Conservation (phyloP, 2,113 vertebrate genomes). For the Saccopteryx bilineata region DNA sequence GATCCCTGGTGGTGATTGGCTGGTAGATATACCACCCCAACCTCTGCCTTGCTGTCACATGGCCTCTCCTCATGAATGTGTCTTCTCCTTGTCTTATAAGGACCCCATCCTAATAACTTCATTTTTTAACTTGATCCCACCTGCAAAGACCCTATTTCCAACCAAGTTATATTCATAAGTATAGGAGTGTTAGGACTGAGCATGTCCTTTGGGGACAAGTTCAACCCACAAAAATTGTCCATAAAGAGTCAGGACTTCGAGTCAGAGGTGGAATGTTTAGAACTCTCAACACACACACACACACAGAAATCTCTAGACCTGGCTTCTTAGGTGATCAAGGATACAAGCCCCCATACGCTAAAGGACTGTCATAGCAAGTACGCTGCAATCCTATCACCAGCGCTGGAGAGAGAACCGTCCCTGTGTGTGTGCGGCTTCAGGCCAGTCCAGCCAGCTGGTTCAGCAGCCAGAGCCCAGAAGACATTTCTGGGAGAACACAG, state of each 20-base stretch:
- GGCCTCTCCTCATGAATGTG: neutral
- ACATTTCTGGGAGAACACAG: neutral
- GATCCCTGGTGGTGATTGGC: neutral
- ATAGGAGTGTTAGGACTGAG: neutral
- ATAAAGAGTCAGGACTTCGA: neutral
- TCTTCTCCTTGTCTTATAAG: neutral
- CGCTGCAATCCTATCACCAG: neutral
- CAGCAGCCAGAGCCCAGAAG: neutral
- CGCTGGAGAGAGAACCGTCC: accelerated
- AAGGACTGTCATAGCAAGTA: neutral
- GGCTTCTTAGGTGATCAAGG: neutral
- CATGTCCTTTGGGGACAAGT: neutral
- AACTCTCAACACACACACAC: neutral
- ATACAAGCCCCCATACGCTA: accelerated
- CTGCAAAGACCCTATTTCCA: neutral
- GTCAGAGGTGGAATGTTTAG: neutral
- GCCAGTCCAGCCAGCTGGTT: neutral
- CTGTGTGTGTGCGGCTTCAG: accelerated
- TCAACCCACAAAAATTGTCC: neutral
- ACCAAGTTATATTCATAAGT: neutral
- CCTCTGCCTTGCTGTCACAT: neutral
- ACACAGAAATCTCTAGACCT: neutral
- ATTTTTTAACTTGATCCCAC: neutral
- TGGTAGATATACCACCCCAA: neutral
- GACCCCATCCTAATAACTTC: neutral